Base-by-base conservation (phyloP, 2,888 invertebrate species). In the Lithophane ornitopus region DNA sequence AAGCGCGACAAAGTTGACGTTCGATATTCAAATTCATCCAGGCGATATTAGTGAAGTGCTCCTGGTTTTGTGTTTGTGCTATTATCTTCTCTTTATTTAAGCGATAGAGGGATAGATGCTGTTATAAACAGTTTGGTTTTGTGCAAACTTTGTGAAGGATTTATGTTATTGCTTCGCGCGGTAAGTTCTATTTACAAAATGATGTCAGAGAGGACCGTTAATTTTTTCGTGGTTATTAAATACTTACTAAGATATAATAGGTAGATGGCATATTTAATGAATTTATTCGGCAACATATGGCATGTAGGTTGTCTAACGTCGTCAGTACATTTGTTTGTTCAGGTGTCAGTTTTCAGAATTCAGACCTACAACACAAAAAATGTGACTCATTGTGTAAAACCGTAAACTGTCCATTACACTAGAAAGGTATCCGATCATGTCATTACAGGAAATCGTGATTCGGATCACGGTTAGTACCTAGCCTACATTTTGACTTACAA, bases 51-150 rank as follows among this genome's bases (percentile, higher is more conserved):
- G 93, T 94, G 93, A 86, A 89, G 93, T 93, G 93, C 49, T 82
- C 88, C 87, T 90, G 87, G 82, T 82, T 82, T 74, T 86, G 89
- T 91, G 91, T 83, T 85, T 81, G 84, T 91, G 91, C 82, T 78
- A 46, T 75, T 71, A 93, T 95, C 96, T 91, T 87, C 95, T 93
- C 95, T 95, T 93, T 96, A 96, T 96, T 92, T 86, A 81, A 70
- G 84, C 88, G 91, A 94, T 96, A 96, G 89, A 96, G 95, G 89
- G 93, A 90, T 90, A 89, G 93, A 94, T 94, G 87, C 56, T 73
- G 61, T 88, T 91, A 34, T 84, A 82, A 90, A 92, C 92, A 90
- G 90, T 93, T 91, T 88, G 87, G 87, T 91, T 88, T 89, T 87
- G 88, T 88, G 87, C 87, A 89, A 86, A 90, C 86, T 89, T 91